phyloP scores from a whole-genome alignment of 2,888 invertebrate species.

The Synergus laeviventris region DNA sequence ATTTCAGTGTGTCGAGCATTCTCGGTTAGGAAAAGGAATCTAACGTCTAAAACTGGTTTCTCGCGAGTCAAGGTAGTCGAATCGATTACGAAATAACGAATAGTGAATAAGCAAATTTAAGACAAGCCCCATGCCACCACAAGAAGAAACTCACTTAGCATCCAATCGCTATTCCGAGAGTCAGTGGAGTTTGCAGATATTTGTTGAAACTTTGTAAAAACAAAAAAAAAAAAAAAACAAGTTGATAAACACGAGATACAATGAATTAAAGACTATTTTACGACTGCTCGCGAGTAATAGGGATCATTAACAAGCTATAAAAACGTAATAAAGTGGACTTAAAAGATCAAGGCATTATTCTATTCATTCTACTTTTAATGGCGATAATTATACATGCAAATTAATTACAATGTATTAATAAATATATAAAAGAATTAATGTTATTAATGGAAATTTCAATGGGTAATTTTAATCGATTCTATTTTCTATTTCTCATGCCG shows the following conservation, averaged over 20 bases:
- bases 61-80: slow-evolving; percentile 24
- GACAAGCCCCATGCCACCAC: neutral
- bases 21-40: slow-evolving; percentile 27
- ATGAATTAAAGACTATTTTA: neutral
- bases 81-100: slow-evolving; percentile 15
- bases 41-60: slow-evolving; percentile 24
- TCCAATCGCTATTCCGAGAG: neutral
- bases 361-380: neutral
- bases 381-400: neutral
- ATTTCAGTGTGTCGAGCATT: neutral
- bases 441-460: too few relatives aligned
- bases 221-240: too few relatives aligned
- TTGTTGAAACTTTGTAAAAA: neutral
- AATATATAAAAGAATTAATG: too few relatives aligned
- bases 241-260: neutral
- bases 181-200: neutral
- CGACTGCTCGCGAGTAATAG: neutral
- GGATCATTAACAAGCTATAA: neutral
- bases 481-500: too few relatives aligned
- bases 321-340: neutral
- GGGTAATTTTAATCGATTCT: too few relatives aligned
- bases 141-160: neutral
- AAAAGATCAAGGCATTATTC: neutral
- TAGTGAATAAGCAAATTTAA: slow-evolving; percentile 30
- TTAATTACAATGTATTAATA: too few relatives aligned